Conservation (phyloP, 2,797 vertebrate species). For the Ctenopoma multispine region DNA sequence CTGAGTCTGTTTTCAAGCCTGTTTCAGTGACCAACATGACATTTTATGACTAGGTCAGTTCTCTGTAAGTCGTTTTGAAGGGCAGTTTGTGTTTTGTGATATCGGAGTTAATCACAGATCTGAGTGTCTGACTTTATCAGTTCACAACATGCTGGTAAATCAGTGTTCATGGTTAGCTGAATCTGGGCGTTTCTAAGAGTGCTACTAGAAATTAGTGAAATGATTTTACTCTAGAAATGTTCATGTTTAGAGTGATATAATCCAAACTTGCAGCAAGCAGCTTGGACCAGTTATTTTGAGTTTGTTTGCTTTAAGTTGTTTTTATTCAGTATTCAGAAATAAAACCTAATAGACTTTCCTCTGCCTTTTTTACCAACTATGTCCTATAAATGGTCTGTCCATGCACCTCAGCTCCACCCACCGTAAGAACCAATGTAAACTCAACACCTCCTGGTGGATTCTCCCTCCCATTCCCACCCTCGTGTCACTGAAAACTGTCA, state of each 20-base stretch:
- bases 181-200: background rate
- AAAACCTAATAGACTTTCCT: background rate
- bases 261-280: no score
- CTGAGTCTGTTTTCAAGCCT: background rate
- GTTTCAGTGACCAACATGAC: background rate
- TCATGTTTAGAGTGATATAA: background rate
- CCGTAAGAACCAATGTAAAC: constrained; percentile 70
- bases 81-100: background rate
- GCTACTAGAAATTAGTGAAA: no score
- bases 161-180: constrained; percentile 4
- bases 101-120: constrained; percentile 3
- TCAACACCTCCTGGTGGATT: constrained; percentile 50
- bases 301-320: background rate
- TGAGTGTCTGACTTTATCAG: constrained; percentile 18
- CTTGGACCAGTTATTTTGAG: no score
- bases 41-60: background rate
- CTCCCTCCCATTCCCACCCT: constrained; percentile 28
- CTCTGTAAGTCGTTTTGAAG: background rate
- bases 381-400: constrained; percentile 22
- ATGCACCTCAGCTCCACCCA: constrained; percentile 68
- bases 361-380: constrained; percentile 37
- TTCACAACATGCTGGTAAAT: background rate
- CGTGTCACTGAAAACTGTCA: constrained; percentile 39
- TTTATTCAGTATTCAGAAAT: constrained; percentile 1
- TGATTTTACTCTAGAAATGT: background rate